Percentiles rank a stretch among this genome's conserved stretches.
phyloP scores from a whole-genome alignment of 2,888 invertebrate genomes.

The Altica lythri region DNA sequence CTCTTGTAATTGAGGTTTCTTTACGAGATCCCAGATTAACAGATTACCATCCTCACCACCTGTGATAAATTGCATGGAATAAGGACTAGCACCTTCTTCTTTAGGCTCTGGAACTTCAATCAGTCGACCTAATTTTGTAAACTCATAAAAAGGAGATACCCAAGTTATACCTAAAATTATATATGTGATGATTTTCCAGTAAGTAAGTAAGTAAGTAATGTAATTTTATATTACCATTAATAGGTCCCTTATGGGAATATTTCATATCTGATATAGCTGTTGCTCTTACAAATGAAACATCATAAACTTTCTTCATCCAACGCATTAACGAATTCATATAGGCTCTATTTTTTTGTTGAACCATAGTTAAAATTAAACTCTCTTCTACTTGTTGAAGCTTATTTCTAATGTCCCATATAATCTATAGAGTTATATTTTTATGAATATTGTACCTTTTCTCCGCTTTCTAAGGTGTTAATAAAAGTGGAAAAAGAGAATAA shows the following conservation, averaged over 20 bases:
- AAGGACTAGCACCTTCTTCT: slow-evolving; percentile 49
- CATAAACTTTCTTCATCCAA: slow-evolving; percentile 71
- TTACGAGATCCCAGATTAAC: slow-evolving; percentile 73
- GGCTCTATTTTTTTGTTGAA: slow-evolving; percentile 66
- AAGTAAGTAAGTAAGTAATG: not conserved
- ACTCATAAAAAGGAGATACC: slow-evolving; percentile 66
- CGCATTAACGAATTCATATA: slow-evolving; percentile 60
- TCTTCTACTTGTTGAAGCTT: slow-evolving; percentile 59
- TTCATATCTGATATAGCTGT: slow-evolving; percentile 65
- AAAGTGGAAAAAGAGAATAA: no score
- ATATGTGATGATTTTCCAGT: not conserved
- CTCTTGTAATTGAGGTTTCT: slow-evolving; percentile 46
- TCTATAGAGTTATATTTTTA: no score
- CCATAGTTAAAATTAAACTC: slow-evolving; percentile 65
- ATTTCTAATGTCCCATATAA: slow-evolving; percentile 45
- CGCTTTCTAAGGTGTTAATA: no score
- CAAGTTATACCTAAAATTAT: slow-evolving; percentile 61
- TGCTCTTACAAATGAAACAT: slow-evolving; percentile 63
- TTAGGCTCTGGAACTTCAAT: slow-evolving; percentile 52
- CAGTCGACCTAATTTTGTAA: slow-evolving; percentile 66
- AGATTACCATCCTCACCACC: slow-evolving; percentile 70
- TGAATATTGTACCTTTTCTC: no score
- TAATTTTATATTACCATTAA: slow-evolving; percentile 53
- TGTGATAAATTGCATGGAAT: slow-evolving; percentile 67
- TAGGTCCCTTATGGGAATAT: slow-evolving; percentile 66